phyloP scores from a whole-genome alignment of 2,888 invertebrate genomes.

The Lampropteryx suffumata region DNA sequence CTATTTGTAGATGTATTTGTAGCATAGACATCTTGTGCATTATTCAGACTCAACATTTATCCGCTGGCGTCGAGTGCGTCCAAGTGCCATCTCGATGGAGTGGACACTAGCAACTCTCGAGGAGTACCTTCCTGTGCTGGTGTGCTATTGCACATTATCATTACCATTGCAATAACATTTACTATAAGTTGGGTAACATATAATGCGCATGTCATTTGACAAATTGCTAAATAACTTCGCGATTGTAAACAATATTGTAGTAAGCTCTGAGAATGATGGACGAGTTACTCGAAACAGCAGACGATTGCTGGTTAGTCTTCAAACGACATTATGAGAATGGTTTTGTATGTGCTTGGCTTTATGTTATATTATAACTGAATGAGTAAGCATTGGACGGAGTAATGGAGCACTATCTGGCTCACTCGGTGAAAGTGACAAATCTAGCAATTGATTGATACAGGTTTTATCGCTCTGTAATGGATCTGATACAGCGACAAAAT shows the following conservation, averaged over 20 bases:
- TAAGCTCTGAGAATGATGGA: too few species aligned
- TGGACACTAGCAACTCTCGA: conserved; percentile 6
- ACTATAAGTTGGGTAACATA: too few species aligned
- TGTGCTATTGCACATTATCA: too few species aligned
- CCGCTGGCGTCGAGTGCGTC: conserved; percentile 11
- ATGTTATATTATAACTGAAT: too few species aligned
- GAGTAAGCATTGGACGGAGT: conserved; percentile 4
- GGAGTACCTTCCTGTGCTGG: conserved; percentile 8
- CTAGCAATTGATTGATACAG: conserved; percentile 31
- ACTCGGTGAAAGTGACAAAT: conserved; percentile 28
- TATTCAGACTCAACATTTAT: conserved; percentile 28
- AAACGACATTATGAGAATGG: too few species aligned
- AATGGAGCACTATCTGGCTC: conserved; percentile 17
- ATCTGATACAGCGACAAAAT: conserved; percentile 24
- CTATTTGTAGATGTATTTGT: conserved; percentile 8
- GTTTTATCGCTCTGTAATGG: conserved; percentile 27
- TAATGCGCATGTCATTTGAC: too few species aligned
- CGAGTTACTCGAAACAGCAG: too few species aligned
- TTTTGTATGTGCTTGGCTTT: too few species aligned
- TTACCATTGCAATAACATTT: background rate
- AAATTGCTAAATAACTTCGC: too few species aligned
- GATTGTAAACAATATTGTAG: too few species aligned
- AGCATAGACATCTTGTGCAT: conserved; percentile 21
- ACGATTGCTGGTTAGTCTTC: too few species aligned
- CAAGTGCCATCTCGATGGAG: conserved; percentile 9